Conservation (phyloP, 1,140 invertebrate species). For the Rhynchophorus ferrugineus region DNA sequence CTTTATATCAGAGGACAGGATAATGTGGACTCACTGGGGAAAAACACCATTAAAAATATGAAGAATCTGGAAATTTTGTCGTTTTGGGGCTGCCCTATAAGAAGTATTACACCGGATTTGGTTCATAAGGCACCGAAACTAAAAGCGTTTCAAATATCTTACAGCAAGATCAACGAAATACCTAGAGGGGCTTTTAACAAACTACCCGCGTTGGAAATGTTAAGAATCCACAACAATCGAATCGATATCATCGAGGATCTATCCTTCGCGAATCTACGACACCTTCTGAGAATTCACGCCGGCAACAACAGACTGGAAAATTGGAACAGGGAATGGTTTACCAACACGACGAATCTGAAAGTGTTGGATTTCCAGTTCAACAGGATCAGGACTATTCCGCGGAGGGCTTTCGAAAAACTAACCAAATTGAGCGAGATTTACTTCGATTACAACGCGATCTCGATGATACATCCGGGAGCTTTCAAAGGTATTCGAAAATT, state of each 20-base stretch:
- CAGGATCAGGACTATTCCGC: constrained; percentile 19
- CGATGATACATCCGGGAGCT: constrained; percentile 11
- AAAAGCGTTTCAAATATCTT: constrained; percentile 12
- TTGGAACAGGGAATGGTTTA: constrained; percentile 27
- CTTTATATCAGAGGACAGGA: constrained; percentile 15
- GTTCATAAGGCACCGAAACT: constrained; percentile 18
- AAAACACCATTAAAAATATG: constrained; percentile 22
- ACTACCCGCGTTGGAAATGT: constrained; percentile 3
- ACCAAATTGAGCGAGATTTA: constrained; percentile 13
- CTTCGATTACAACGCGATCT: constrained; percentile 22
- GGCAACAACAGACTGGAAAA: constrained; percentile 16
- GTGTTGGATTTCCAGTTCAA: constrained; percentile 20
- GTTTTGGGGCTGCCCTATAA: constrained; percentile 14
- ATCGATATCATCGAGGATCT: constrained; percentile 17
- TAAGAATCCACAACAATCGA: constrained; percentile 19
- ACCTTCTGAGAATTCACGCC: constrained; percentile 10
- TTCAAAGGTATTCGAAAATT: constrained; percentile 17
- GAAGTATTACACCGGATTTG: constrained; percentile 5
- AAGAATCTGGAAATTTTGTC: constrained; percentile 6
- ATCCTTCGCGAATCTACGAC: constrained; percentile 17
- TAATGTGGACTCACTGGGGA: constrained; percentile 12
- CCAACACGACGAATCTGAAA: constrained; percentile 16
- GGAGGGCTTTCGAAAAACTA: constrained; percentile 15
- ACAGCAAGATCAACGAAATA: constrained; percentile 17
- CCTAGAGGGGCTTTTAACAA: constrained; percentile 13